These are phyloP conservation scores for Aradus depressus DNA, from an alignment of 2,888 invertebrate species.

Conservation along the genomic window DNA sequence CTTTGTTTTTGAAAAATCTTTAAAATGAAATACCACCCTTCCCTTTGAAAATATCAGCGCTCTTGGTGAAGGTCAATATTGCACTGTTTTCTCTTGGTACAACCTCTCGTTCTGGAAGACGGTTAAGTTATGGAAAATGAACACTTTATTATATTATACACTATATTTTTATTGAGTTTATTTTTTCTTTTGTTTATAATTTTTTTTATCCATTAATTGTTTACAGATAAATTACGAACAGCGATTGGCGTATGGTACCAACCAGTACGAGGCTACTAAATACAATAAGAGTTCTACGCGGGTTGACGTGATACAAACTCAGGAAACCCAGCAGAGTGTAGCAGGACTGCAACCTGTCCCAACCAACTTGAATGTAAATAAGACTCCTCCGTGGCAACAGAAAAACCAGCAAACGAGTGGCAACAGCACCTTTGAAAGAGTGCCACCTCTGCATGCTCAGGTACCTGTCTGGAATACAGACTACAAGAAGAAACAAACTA, in stretches of 20 bases:
- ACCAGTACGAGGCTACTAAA: not conserved
- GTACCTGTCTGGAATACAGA: slow-evolving; percentile 46
- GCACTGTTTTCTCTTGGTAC: too few relatives aligned
- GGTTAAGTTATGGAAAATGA: too few relatives aligned
- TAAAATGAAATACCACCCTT: too few relatives aligned
- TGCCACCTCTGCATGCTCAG: slow-evolving; percentile 51
- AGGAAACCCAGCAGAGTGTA: not conserved
- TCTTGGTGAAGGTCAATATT: too few relatives aligned
- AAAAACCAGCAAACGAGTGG: slow-evolving; percentile 16
- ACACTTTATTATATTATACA: too few relatives aligned
- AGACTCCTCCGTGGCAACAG: slow-evolving; percentile 29
- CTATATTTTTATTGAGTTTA: too few relatives aligned
- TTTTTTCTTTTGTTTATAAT: too few relatives aligned
- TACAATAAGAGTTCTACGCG: not conserved
- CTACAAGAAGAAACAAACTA: slow-evolving; percentile 38
- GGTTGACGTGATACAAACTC: slow-evolving; percentile 8
- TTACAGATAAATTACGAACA: slow-evolving; percentile 12
- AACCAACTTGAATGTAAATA: slow-evolving; percentile 16
- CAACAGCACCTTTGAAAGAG: slow-evolving; percentile 45
- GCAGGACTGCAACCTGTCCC: slow-evolving; percentile 2
- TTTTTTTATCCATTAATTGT: too few relatives aligned
- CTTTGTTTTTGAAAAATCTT: too few relatives aligned
- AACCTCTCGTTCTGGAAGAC: too few relatives aligned
- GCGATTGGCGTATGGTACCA: not conserved
- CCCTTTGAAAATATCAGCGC: too few relatives aligned